phyloP scores from a whole-genome alignment of 2,888 invertebrate genomes.

The Drosophila conformis region DNA sequence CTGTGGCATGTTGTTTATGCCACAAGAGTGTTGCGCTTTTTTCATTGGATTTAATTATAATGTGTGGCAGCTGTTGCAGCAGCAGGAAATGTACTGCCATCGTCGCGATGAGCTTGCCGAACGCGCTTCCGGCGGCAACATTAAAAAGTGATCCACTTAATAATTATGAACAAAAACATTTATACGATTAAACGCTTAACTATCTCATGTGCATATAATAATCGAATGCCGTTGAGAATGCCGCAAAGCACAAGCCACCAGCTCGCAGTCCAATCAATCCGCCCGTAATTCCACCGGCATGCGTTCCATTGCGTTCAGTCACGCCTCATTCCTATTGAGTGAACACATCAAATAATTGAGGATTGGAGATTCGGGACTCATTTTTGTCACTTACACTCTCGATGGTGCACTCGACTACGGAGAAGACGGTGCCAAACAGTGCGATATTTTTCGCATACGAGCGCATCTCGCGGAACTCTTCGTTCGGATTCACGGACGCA shows the following conservation, averaged over 20 bases:
- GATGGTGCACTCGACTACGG: conserved; percentile 96
- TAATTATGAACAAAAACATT: conserved; percentile 64
- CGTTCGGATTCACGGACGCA: conserved; percentile 96
- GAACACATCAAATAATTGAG: not conserved
- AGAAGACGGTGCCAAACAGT: conserved; percentile 96
- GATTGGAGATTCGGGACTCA: not conserved
- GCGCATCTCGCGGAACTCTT: conserved; percentile 93
- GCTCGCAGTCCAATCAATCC: conserved; percentile 96
- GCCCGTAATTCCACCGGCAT: conserved; percentile 96
- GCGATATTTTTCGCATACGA: conserved; percentile 99
- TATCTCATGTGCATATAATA: conserved; percentile 92
- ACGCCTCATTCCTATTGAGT: conserved; percentile 91
- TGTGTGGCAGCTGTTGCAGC: conserved; percentile 51
- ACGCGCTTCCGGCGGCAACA: conserved; percentile 37
- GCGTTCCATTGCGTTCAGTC: conserved; percentile 98
- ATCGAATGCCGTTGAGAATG: conserved; percentile 98
- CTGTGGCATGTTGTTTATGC: conserved; percentile 73
- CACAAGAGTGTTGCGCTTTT: conserved; percentile 41
- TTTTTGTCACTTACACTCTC: conserved; percentile 90
- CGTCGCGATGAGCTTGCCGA: conserved; percentile 51
- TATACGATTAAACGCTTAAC: conserved; percentile 43
- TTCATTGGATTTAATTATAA: conserved; percentile 57
- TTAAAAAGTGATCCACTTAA: conserved; percentile 18
- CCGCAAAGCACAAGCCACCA: conserved; percentile 98
- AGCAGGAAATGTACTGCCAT: conserved; percentile 33